phyloP scores from a whole-genome alignment of 2,888 invertebrate genomes.

The Stenotaenia linearis region DNA sequence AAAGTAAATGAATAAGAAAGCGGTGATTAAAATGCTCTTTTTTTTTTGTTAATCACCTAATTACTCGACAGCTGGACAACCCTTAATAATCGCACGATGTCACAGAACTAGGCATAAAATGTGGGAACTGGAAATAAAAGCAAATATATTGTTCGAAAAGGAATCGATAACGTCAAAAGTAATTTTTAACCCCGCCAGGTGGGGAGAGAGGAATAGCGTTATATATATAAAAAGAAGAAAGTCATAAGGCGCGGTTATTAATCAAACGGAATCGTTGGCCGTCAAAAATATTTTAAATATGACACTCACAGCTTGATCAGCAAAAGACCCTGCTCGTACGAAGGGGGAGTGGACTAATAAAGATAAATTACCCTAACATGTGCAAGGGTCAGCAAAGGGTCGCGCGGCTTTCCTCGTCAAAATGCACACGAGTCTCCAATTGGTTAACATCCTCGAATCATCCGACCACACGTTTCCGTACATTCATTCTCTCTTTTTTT shows the following conservation, averaged over 20 bases:
- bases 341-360: not conserved
- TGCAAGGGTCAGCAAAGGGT: conserved; percentile 10
- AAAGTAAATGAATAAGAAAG: too few relatives aligned
- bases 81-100: not conserved
- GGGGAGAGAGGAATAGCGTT: too few relatives aligned
- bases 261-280: not conserved
- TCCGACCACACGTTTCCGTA: not conserved
- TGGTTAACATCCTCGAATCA: not conserved
- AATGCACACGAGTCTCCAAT: not conserved
- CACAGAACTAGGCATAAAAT: not conserved
- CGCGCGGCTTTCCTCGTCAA: not conserved
- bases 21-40: too few relatives aligned
- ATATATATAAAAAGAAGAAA: not conserved
- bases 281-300: not conserved
- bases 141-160: not conserved
- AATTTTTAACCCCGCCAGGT: not conserved
- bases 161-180: not conserved
- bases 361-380: conserved; percentile 2
- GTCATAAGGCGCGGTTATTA: not conserved
- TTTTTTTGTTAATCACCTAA: too few relatives aligned
- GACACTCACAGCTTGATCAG: not conserved
- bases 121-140: not conserved
- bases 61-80: not conserved
- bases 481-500: not conserved
- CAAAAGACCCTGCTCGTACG: not conserved